phyloP scores from a whole-genome alignment of 2,888 invertebrate species.

The Syritta pipiens region DNA sequence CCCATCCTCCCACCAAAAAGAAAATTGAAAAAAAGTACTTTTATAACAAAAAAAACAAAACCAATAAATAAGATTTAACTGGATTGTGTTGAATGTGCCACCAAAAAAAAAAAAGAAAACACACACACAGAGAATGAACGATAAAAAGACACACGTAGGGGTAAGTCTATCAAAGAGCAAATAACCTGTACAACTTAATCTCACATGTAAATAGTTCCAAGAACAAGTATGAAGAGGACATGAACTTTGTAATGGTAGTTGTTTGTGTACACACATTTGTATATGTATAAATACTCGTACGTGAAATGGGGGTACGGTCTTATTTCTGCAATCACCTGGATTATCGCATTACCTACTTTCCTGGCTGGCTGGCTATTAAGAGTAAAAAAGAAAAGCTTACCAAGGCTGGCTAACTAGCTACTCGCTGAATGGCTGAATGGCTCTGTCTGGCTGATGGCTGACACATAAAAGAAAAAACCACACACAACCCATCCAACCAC shows the following conservation, averaged over 20 bases:
- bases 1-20: slow-evolving; percentile 55
- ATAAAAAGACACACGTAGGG: slow-evolving; percentile 56
- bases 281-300: slow-evolving; percentile 10
- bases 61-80: slow-evolving; percentile 70
- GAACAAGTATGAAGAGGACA: slow-evolving; percentile 16
- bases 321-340: slow-evolving; percentile 51
- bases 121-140: slow-evolving; percentile 61
- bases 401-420: slow-evolving; percentile 31
- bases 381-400: slow-evolving; percentile 42
- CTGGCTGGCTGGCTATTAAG: slow-evolving; percentile 18
- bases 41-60: slow-evolving; percentile 61
- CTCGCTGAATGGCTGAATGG: slow-evolving; percentile 9
- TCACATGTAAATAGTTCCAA: slow-evolving; percentile 66
- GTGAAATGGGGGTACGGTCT: slow-evolving; percentile 40
- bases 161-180: slow-evolving; percentile 62
- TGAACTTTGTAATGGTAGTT: slow-evolving; percentile 60
- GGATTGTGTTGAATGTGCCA: slow-evolving; percentile 68
- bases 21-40: slow-evolving; percentile 46
- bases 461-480: slow-evolving; percentile 47
- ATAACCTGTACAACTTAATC: slow-evolving; percentile 63
- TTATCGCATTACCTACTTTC: slow-evolving; percentile 33
- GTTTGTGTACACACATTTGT: slow-evolving; percentile 43
- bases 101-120: too few relatives aligned
- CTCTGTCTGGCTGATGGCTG: slow-evolving; percentile 39
- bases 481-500: neutral